Conservation (phyloP, 2,888 invertebrate species). For the Pseudanteris insignis region DNA sequence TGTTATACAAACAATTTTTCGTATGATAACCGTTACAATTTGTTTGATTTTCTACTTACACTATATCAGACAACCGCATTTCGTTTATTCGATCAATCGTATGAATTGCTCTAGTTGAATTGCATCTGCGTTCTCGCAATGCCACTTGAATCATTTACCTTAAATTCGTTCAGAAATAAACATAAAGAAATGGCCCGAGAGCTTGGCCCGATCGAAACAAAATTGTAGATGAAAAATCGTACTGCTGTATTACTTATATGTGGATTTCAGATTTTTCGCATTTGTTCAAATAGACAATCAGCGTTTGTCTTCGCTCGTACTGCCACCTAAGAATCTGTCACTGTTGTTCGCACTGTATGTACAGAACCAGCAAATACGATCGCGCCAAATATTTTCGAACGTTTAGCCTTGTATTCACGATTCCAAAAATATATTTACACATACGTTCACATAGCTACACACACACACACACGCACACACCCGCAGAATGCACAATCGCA, state of each 20-base stretch:
- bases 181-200: neutral
- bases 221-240: constrained; percentile 9
- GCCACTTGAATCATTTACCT: neutral
- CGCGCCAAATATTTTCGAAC: constrained; percentile 4
- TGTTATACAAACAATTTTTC: no score
- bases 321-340: constrained; percentile 12
- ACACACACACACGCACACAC: constrained; percentile 6
- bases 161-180: constrained; percentile 6
- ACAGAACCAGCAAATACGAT: constrained; percentile 16
- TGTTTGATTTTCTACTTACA: no score
- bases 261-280: constrained; percentile 8
- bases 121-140: no score
- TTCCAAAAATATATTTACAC: no score
- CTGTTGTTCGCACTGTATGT: constrained; percentile 10
- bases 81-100: no score
- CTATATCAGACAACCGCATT: no score
- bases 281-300: constrained; percentile 21
- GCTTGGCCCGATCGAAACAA: neutral
- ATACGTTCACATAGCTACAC: constrained; percentile 21
- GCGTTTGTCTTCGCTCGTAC: constrained; percentile 10
- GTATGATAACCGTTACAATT: no score
- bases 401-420: no score
- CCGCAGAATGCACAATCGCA: no score
- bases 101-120: no score
- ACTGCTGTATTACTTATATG: constrained; percentile 13